Evolutionary conservation across 2,888 invertebrate species (phyloP), one percentile per base, ranked within the genome.

Genomic region (Plebejus argus): DNA sequence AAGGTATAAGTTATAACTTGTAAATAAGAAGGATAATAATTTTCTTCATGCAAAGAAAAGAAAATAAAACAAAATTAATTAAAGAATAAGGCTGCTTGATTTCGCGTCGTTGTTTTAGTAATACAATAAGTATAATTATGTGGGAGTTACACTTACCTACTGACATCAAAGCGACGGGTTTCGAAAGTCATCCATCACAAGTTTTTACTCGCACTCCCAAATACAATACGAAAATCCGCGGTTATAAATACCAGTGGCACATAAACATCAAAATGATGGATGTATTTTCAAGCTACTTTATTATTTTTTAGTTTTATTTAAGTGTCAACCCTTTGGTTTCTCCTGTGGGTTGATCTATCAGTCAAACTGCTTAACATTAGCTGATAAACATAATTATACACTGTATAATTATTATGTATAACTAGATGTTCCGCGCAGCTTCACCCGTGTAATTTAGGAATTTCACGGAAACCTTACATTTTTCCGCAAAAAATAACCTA

Each of bases 61-160:
- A 45, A 39, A n/a, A 58, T n/a, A n/a, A 53, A 53, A 7, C 56
- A n/a, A 56, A 53, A 53, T 53, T 18, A 53, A 53, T 53, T 18
- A 53, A 53, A 53, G 10, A 58, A n/a, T 20, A 39, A 39, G 45
- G 7, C n/a, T 20, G 39, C 20, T 39, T 72, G 49, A 72, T 49
- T 72, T 49, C 45, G 23, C 49, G 49, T 8, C 12, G 72, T 28
- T 45, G 72, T 72, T 72, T 71, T 28, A 49, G 12, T 23, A 72
- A 49, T 20, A 45, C 72, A 74, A 53, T 45, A 53, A 53, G 15
- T 49, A 71, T 70, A 39, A 71, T 23, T 49, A 33, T n/a, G 49
- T 74, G 53, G 53, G 74, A 74, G 74, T 74, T 53, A 53, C 28
- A 53, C 53, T 74, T 74, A 74, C 74, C 74, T 49, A 74, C 74